A percentile compares a stretch with the other conserved stretches of the same genome.
Evolutionary conservation across 2,797 vertebrate genomes (phyloP).

Genomic region (Rhyacichthys aspro): DNA sequence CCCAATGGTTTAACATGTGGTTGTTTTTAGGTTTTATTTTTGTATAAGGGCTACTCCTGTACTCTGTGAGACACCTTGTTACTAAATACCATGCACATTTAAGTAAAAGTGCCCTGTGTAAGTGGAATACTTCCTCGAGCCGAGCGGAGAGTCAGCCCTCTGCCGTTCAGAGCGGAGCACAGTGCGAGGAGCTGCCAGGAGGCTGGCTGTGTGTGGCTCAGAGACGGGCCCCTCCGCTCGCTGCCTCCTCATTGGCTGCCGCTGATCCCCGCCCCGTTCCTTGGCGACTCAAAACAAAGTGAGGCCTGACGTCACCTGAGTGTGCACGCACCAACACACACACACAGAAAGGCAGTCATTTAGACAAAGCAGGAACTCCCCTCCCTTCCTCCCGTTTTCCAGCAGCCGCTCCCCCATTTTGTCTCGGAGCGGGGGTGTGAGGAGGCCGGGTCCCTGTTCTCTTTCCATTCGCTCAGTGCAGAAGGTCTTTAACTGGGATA

Average conservation of each 20-base stretch:
- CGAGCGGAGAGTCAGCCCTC: conserved; percentile 47
- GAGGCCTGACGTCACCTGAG: conserved; percentile 53
- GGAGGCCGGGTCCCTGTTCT: conserved; percentile 15
- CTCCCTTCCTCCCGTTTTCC: conserved; percentile 26
- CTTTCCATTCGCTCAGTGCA: conserved; percentile 16
- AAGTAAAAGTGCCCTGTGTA: too few relatives aligned
- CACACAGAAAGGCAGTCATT: conserved; percentile 28
- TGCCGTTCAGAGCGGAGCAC: conserved; percentile 55
- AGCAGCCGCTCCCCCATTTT: conserved; percentile 57
- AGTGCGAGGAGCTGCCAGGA: conserved; percentile 13
- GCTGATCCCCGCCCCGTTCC: conserved; percentile 52
- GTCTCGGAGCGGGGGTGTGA: conserved; percentile 32
- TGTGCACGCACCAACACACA: conserved; percentile 10
- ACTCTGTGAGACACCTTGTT: too few relatives aligned
- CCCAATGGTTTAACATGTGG: too few relatives aligned
- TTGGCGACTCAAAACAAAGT: conserved; percentile 63
- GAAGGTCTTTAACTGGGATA: neutral
- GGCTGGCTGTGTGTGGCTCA: conserved; percentile 15
- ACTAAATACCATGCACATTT: too few relatives aligned
- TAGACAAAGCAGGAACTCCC: conserved; percentile 62
- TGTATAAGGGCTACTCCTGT: too few relatives aligned
- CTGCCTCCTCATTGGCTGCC: conserved; percentile 57
- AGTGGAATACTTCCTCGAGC: neutral
- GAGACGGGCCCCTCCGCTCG: conserved; percentile 63
- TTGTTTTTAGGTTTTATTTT: too few relatives aligned